A percentile compares a stretch with the other conserved stretches of the same genome.
Evolutionary conservation across 2,113 vertebrate genomes (phyloP).

Genomic region (Dicrurus megarhynchus): DNA sequence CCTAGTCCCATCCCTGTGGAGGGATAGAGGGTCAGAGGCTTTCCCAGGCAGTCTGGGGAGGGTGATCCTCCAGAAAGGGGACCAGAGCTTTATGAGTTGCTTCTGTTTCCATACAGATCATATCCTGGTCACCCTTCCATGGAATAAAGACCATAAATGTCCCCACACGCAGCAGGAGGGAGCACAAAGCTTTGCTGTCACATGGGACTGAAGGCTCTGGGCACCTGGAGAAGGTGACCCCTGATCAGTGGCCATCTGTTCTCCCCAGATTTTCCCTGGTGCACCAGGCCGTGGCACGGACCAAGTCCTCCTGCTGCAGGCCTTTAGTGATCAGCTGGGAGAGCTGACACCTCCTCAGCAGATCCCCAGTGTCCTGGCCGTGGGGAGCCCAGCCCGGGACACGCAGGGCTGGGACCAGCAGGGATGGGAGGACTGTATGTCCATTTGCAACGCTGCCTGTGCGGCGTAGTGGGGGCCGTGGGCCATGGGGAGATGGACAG

Average conservation of each 20-base stretch:
- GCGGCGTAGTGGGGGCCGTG: fast-evolving
- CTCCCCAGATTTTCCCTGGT: not conserved
- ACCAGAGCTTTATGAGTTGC: not conserved
- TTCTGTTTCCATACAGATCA: not conserved
- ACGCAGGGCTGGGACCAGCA: not conserved
- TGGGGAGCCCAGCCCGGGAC: not conserved
- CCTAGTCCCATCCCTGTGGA: not conserved
- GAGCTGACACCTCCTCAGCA: not conserved
- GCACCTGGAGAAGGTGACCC: not conserved
- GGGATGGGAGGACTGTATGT: not conserved
- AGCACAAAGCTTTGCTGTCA: not conserved
- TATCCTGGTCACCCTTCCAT: not conserved
- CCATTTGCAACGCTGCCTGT: not conserved
- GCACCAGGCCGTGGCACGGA: fast-evolving
- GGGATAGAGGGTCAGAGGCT: not conserved
- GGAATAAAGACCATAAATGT: fast-evolving
- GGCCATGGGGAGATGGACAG: not conserved
- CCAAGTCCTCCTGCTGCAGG: not conserved
- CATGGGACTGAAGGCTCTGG: fast-evolving
- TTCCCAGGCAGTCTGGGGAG: not conserved
- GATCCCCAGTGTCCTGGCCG: not conserved
- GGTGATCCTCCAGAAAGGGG: not conserved
- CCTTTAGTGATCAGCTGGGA: not conserved
- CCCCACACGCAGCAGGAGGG: not conserved
- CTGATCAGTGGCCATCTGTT: not conserved